These are phyloP conservation scores for Diploptera punctata DNA, from an alignment of 2,888 invertebrate species.

Conservation along the genomic window DNA sequence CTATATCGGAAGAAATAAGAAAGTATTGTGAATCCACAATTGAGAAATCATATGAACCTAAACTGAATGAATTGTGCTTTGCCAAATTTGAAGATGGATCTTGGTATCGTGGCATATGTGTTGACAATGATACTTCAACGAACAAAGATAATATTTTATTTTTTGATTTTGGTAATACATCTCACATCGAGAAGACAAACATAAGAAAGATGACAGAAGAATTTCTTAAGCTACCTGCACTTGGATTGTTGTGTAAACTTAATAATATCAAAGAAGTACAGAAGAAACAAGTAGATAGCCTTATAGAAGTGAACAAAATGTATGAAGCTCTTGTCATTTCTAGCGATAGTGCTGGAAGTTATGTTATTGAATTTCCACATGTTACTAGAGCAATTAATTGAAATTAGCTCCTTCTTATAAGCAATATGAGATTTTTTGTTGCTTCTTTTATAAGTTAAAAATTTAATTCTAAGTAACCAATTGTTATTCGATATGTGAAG, in stretches of 20 bases:
- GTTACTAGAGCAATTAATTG: no score
- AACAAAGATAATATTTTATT: background rate
- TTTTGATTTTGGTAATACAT: constrained; percentile 10
- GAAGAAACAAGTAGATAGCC: no score
- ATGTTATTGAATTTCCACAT: no score
- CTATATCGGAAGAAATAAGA: background rate
- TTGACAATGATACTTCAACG: background rate
- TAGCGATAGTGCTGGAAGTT: no score
- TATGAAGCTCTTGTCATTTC: no score
- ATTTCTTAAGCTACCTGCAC: background rate
- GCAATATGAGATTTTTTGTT: no score
- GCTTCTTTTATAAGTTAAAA: no score
- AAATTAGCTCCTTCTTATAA: no score
- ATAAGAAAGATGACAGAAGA: constrained; percentile 1
- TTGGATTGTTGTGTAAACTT: background rate
- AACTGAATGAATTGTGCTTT: background rate
- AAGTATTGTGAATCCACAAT: background rate
- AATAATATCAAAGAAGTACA: no score
- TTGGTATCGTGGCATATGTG: constrained; percentile 16
- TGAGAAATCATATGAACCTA: constrained; percentile 8
- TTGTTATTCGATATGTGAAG: no score
- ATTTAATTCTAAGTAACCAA: no score
- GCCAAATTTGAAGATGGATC: background rate
- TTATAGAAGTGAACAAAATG: no score
- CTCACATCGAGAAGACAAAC: background rate